Percentiles rank a stretch among this genome's conserved stretches.
phyloP scores from a whole-genome alignment of 2,888 invertebrate species.

The Agrochola macilenta region DNA sequence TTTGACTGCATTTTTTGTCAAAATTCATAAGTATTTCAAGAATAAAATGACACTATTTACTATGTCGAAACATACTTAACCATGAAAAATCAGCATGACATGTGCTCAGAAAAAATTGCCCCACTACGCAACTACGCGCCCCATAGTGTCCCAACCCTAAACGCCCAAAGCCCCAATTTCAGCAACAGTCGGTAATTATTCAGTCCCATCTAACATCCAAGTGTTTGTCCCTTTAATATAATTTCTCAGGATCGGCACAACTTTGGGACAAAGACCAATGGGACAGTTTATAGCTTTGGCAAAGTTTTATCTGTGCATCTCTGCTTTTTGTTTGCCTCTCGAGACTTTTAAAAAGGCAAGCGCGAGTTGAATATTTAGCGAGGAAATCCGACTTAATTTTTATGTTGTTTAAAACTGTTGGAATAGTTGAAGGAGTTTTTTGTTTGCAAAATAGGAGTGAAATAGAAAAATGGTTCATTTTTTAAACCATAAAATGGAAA shows the following conservation, averaged over 20 bases:
- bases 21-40: neutral
- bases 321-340: constrained; percentile 20
- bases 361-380: constrained; percentile 1
- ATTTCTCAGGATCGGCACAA: constrained; percentile 40
- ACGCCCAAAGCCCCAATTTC: constrained; percentile 42
- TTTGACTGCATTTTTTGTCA: neutral
- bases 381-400: neutral
- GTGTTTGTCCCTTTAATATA: constrained; percentile 53
- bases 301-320: constrained; percentile 44
- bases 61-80: neutral
- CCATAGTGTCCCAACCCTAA: constrained; percentile 10
- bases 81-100: neutral
- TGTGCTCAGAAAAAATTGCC: neutral
- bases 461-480: neutral
- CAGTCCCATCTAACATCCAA: constrained; percentile 44
- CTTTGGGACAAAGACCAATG: constrained; percentile 25
- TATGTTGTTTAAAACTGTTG: neutral
- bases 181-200: constrained; percentile 48
- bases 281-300: constrained; percentile 18
- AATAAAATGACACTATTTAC: neutral
- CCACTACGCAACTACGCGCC: constrained; percentile 7
- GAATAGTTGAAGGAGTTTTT: neutral
- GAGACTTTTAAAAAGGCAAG: constrained; percentile 18
- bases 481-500: neutral
- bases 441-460: neutral